These are phyloP conservation scores for Menura novaehollandiae DNA, from an alignment of 2,113 vertebrate genomes.

Conservation along the genomic window DNA sequence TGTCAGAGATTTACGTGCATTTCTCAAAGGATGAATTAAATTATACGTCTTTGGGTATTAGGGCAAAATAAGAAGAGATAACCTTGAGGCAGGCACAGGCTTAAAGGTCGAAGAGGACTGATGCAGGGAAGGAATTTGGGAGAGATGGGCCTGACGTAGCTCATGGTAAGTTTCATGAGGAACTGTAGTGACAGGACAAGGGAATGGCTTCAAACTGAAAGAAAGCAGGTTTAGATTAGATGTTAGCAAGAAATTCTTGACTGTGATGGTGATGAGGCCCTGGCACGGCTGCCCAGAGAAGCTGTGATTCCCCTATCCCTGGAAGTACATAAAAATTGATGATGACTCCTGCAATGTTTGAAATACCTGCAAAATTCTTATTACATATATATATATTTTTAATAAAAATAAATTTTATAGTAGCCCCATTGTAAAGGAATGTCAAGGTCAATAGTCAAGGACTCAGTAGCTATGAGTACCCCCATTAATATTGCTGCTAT, in stretches of 20 bases:
- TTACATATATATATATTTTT: fast-evolving
- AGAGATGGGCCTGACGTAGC: background rate
- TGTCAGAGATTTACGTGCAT: background rate
- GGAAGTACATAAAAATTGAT: background rate
- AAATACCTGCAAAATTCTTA: background rate
- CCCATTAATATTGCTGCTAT: background rate
- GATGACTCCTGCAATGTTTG: background rate
- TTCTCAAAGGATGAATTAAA: background rate
- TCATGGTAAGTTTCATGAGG: background rate
- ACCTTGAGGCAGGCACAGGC: background rate
- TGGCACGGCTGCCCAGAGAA: background rate
- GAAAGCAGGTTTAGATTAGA: background rate
- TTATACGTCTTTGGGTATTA: background rate
- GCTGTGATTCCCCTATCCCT: background rate
- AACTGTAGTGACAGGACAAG: background rate
- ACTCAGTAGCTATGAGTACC: background rate
- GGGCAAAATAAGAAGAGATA: background rate
- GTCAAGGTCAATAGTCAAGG: background rate
- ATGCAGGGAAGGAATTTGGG: background rate
- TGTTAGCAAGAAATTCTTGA: background rate
- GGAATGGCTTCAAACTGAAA: background rate
- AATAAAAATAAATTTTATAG: background rate
- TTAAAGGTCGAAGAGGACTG: background rate
- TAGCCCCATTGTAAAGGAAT: background rate
- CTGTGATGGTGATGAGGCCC: background rate